Base-by-base conservation (phyloP, 2,797 vertebrate species). In the Phoeniculus purpureus region DNA sequence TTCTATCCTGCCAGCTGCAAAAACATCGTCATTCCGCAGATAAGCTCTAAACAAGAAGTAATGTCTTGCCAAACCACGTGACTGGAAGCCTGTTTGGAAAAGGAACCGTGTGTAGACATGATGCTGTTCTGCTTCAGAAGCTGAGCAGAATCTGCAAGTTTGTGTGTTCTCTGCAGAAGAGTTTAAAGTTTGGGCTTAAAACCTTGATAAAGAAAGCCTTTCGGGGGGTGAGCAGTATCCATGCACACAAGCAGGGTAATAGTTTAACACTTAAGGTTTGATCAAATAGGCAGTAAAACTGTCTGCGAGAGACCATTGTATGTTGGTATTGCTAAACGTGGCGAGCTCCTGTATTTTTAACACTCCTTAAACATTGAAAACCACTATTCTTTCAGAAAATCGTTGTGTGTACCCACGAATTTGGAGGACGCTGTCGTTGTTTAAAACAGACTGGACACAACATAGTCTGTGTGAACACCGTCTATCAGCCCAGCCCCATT, bases 401-500 rank as follows among this genome's bases (percentile, higher is more conserved):
- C 34, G 31, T 2, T 43, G 43, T 23, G 9, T 45, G n/a, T 29
- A 26, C 4, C 25, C 47, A 18, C 11, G 40, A 31, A 29, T 67
- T 26, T 71, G 43, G 59, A 92, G 31, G 58, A 83, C 64, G 96
- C 22, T 97, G 90, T 27, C 71, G 47, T 18, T 62, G 19, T 58
- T 96, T 87, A 97, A 92, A 98, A 97, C 70, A 98, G 86, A 59
- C 85, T 96, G 25, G 98, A 93, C 61, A 98, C 95, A 14, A 98
- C 95, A 79, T 99, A 99, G 90, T 99, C 98, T 0, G 97, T 97
- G 59, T 98, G 97, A 83, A 84, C 79, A 27, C 98, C 98, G 40
- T 99, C 98, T 4, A 99, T 98, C 34, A 99, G 97, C 34, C 98
- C 98, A 26, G 97, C 92, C 74, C 98, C 98, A 1, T 98, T 98